phyloP scores from a whole-genome alignment of 2,797 vertebrate species.

The Lagodon rhomboides region DNA sequence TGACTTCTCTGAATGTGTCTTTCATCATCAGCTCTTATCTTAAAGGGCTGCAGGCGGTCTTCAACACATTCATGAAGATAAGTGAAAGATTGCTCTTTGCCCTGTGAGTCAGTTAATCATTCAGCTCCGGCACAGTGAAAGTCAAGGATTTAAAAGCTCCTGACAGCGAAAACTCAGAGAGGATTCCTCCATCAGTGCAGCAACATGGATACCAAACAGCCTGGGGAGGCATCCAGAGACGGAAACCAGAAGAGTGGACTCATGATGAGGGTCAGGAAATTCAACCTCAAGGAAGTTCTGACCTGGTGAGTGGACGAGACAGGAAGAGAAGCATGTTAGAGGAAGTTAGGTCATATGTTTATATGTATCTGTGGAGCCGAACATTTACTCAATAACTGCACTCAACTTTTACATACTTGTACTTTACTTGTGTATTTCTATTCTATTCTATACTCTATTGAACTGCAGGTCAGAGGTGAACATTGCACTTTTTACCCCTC shows the following conservation, averaged over 20 bases:
- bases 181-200: constrained; percentile 25
- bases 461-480: not conserved
- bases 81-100: constrained; percentile 68
- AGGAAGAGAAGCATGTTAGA: not conserved
- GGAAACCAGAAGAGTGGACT: constrained; percentile 19
- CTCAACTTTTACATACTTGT: not conserved
- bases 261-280: constrained; percentile 51
- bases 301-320: constrained; percentile 79
- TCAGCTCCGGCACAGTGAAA: constrained; percentile 52
- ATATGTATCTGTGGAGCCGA: not conserved
- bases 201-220: constrained; percentile 38
- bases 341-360: not conserved
- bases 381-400: not conserved
- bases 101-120: constrained; percentile 84
- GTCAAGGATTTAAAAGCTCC: constrained; percentile 28
- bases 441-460: not conserved
- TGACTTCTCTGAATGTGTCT: constrained; percentile 18
- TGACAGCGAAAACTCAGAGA: not conserved
- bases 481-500: no score
- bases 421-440: not conserved
- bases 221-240: constrained; percentile 15
- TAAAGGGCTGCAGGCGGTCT: not conserved
- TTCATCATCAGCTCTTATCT: constrained; percentile 55
- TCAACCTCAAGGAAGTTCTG: constrained; percentile 67
- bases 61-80: constrained; percentile 27